A percentile compares a stretch with the other conserved stretches of the same genome.
Conservation (phyloP, 2,113 vertebrate genomes). For the Myanophis thanlyinensis region DNA sequence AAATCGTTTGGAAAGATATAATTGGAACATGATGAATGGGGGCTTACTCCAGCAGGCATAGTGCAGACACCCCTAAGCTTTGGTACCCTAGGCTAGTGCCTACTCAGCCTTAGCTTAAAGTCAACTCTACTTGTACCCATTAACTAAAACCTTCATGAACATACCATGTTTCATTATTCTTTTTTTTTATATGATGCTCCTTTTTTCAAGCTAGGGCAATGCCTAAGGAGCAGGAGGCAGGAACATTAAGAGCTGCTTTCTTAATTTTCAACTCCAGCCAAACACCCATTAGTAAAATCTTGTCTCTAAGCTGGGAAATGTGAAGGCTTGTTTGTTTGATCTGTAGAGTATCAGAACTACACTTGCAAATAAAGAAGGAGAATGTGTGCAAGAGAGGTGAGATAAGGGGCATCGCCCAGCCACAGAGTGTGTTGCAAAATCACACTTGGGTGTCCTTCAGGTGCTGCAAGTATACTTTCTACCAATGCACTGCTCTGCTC, state of each 20-base stretch:
- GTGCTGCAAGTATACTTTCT: not conserved
- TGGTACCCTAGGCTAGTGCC: not conserved
- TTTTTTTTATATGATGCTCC: not conserved
- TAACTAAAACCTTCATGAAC: not conserved
- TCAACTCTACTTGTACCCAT: not conserved
- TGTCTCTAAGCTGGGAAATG: not conserved
- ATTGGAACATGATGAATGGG: not conserved
- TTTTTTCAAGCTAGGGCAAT: not conserved
- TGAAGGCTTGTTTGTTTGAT: conserved; percentile 5
- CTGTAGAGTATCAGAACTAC: not conserved
- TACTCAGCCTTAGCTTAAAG: not conserved
- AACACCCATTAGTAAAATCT: not conserved
- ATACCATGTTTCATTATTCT: not conserved
- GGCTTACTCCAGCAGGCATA: not conserved
- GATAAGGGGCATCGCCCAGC: not conserved
- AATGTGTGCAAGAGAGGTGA: not conserved
- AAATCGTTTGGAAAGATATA: not conserved
- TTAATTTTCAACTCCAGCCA: not conserved
- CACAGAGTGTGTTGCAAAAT: not conserved
- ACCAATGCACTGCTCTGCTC: not conserved
- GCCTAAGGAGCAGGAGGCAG: too few species aligned
- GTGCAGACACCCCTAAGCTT: not conserved
- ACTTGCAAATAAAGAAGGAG: not conserved
- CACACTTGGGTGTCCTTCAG: not conserved
- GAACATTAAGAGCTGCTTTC: not conserved